These are phyloP conservation scores for Danaus melanippus DNA, from an alignment of 1,140 invertebrate genomes.

Conservation along the genomic window DNA sequence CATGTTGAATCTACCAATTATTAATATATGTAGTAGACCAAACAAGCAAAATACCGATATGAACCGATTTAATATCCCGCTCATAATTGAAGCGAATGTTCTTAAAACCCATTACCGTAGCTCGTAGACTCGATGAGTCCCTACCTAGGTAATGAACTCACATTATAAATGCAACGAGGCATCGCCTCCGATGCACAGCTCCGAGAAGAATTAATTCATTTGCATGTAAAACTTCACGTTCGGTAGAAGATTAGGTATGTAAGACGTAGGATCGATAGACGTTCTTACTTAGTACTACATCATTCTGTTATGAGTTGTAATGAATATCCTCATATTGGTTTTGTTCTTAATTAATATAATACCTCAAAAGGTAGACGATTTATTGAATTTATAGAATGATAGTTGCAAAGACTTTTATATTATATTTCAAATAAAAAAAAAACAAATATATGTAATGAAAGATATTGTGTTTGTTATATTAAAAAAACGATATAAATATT, in stretches of 20 bases:
- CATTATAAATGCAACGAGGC: conserved; percentile 71
- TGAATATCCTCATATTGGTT: conserved; percentile 8
- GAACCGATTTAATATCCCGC: conserved; percentile 53
- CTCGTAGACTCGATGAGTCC: conserved; percentile 39
- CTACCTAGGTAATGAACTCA: conserved; percentile 62
- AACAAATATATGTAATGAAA: too few species aligned
- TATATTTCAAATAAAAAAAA: too few species aligned
- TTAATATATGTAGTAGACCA: conserved; percentile 2
- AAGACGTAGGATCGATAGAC: conserved; percentile 33
- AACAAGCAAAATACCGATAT: conserved; percentile 32
- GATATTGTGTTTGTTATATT: too few species aligned
- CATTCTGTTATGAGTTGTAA: conserved; percentile 17
- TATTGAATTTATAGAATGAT: too few species aligned
- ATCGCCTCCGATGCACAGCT: conserved; percentile 49
- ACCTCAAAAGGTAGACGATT: background rate
- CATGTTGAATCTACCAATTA: background rate
- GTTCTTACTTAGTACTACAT: conserved; percentile 11
- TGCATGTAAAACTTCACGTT: conserved; percentile 64
- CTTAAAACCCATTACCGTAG: conserved; percentile 60
- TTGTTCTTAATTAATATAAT: background rate
- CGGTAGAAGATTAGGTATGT: conserved; percentile 44
- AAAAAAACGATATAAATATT: too few species aligned
- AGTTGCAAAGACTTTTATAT: too few species aligned
- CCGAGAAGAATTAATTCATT: conserved; percentile 69
- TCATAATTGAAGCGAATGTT: conserved; percentile 65